phyloP scores from a whole-genome alignment of 1,140 invertebrate species.

The Drosophila azteca region DNA sequence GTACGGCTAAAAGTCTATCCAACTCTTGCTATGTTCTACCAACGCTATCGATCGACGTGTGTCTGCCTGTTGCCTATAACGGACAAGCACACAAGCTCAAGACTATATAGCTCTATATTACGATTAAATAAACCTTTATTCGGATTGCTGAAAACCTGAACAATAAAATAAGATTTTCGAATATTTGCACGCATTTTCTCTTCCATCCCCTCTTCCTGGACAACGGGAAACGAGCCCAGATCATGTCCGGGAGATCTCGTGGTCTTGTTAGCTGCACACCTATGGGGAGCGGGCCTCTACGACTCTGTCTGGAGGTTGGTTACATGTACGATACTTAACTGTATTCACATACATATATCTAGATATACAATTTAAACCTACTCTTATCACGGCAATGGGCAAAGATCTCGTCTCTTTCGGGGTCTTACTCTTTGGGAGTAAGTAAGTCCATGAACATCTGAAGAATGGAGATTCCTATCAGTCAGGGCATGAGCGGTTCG shows the following conservation, averaged over 20 bases:
- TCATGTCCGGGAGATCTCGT: slow-evolving; percentile 40
- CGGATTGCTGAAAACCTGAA: slow-evolving; percentile 65
- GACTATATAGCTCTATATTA: slow-evolving; percentile 77
- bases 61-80: slow-evolving; percentile 38
- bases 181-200: slow-evolving; percentile 32
- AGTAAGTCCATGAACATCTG: too few relatives aligned
- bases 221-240: slow-evolving; percentile 36
- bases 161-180: slow-evolving; percentile 79
- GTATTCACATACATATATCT: too few relatives aligned
- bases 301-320: slow-evolving; percentile 33
- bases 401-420: too few relatives aligned
- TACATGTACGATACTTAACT: too few relatives aligned
- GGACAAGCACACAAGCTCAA: slow-evolving; percentile 43
- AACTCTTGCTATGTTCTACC: slow-evolving; percentile 55
- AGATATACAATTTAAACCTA: too few relatives aligned
- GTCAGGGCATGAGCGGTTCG: slow-evolving; percentile 36
- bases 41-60: slow-evolving; percentile 36
- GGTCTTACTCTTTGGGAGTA: too few relatives aligned
- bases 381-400: too few relatives aligned
- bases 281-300: neutral
- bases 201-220: slow-evolving; percentile 2
- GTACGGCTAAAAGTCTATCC: slow-evolving; percentile 61
- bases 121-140: slow-evolving; percentile 70
- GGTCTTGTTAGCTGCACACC: slow-evolving; percentile 18
- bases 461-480: neutral